Percentiles rank a stretch among this genome's conserved stretches.
These are phyloP conservation scores for Antheraea pernyi DNA, from an alignment of 1,140 invertebrate species.

Conservation along the genomic window DNA sequence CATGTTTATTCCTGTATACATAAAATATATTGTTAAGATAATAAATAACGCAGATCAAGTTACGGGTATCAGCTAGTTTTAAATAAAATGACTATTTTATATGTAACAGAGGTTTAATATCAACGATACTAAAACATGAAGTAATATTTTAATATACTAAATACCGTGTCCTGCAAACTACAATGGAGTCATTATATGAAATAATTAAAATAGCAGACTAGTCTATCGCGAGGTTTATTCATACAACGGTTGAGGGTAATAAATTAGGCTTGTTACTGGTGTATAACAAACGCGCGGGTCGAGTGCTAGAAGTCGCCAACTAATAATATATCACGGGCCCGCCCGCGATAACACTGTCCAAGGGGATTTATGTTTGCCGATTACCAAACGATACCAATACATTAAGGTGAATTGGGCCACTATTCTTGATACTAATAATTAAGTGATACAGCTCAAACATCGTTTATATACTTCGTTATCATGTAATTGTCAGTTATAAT, in stretches of 20 bases:
- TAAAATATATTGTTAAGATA: too few relatives aligned
- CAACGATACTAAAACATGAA: too few relatives aligned
- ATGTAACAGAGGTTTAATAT: too few relatives aligned
- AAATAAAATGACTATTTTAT: too few relatives aligned
- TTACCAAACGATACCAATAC: conserved; percentile 34
- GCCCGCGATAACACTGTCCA: conserved; percentile 42
- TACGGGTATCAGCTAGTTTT: too few relatives aligned
- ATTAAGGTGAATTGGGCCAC: conserved; percentile 19
- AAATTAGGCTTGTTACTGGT: conserved; percentile 65
- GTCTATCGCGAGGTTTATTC: background rate
- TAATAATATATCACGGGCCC: conserved; percentile 49
- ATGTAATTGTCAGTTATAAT: too few relatives aligned
- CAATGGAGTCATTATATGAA: too few relatives aligned
- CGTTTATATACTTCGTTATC: too few relatives aligned
- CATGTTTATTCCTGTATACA: too few relatives aligned
- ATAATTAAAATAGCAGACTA: background rate
- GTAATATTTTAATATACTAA: too few relatives aligned
- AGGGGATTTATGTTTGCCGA: conserved; percentile 47
- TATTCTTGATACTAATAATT: background rate
- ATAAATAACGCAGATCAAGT: too few relatives aligned
- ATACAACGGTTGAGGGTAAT: conserved; percentile 25
- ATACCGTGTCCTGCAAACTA: too few relatives aligned
- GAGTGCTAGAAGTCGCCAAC: conserved; percentile 42
- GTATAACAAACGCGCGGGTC: conserved; percentile 51
- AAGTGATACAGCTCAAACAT: background rate